Evolutionary conservation across 2,113 vertebrate genomes (phyloP).

Genomic region (Thryonomys swinderianus): DNA sequence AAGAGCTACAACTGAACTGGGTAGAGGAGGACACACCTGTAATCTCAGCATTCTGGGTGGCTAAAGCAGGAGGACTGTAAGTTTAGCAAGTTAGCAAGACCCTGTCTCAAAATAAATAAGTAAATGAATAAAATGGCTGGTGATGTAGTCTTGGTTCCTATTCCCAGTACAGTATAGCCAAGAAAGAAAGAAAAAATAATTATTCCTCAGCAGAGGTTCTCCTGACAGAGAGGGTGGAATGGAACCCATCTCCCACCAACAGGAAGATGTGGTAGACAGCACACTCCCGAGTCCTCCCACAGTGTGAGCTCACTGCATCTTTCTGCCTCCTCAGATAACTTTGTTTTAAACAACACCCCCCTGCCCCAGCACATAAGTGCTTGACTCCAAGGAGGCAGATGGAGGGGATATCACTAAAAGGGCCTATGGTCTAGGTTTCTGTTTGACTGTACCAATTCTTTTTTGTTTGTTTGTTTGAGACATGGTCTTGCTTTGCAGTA

Average conservation of each 20-base stretch:
- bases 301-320: not conserved
- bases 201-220: not conserved
- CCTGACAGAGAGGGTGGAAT: not conserved
- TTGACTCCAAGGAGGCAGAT: not conserved
- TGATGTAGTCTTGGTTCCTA: not conserved
- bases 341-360: not conserved
- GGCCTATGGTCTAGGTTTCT: slow-evolving; percentile 9
- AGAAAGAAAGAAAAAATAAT: not conserved
- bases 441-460: not conserved
- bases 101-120: not conserved
- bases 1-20: not conserved
- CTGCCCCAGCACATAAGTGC: not conserved
- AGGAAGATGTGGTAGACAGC: not conserved
- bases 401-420: not conserved
- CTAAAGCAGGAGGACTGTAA: not conserved
- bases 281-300: not conserved
- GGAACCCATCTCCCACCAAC: not conserved
- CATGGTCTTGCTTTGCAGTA: too few relatives aligned
- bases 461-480: too few relatives aligned
- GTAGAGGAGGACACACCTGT: not conserved
- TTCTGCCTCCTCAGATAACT: not conserved
- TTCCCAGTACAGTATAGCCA: not conserved
- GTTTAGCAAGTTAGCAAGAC: not conserved
- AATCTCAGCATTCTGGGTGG: not conserved
- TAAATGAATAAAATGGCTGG: not conserved